Conservation (phyloP, 1,140 invertebrate genomes). For the Stenopsyche tienmushanensis region DNA sequence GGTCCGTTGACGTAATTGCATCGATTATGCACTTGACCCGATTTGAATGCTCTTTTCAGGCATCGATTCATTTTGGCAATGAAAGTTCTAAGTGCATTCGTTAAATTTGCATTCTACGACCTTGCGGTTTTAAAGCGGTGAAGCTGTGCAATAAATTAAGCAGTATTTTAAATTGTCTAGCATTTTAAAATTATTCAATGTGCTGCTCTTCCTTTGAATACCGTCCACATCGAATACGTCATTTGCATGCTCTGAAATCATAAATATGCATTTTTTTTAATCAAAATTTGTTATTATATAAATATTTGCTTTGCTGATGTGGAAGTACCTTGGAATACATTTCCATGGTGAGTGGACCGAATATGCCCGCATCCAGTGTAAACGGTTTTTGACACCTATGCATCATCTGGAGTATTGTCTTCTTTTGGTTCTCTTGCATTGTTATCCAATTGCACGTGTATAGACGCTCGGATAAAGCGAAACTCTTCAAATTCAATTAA, state of each 20-base stretch:
- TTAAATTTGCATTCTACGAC: too few relatives aligned
- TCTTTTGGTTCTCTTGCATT: slow-evolving; percentile 22
- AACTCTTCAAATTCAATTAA: slow-evolving; percentile 22
- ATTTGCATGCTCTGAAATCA: slow-evolving; percentile 40
- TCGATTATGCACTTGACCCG: not conserved
- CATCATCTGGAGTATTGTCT: slow-evolving; percentile 34
- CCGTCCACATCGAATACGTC: slow-evolving; percentile 40
- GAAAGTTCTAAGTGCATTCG: too few relatives aligned
- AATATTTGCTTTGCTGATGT: not conserved
- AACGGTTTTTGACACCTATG: slow-evolving; percentile 38
- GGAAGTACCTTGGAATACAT: slow-evolving; percentile 36
- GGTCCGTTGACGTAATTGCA: too few relatives aligned
- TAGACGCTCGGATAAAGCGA: slow-evolving; percentile 14
- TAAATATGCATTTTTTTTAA: not conserved
- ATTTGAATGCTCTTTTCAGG: not conserved
- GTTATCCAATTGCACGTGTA: slow-evolving; percentile 29
- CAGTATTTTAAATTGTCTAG: too few relatives aligned
- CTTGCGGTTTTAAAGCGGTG: too few relatives aligned
- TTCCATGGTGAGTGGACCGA: slow-evolving; percentile 35
- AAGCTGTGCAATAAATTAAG: too few relatives aligned
- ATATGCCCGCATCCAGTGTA: slow-evolving; percentile 33
- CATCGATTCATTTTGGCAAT: too few relatives aligned
- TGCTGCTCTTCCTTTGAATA: slow-evolving; percentile 37
- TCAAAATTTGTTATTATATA: not conserved
- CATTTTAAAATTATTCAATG: too few relatives aligned